Conservation (phyloP, 2,797 vertebrate genomes). For the Sylvia borin region DNA sequence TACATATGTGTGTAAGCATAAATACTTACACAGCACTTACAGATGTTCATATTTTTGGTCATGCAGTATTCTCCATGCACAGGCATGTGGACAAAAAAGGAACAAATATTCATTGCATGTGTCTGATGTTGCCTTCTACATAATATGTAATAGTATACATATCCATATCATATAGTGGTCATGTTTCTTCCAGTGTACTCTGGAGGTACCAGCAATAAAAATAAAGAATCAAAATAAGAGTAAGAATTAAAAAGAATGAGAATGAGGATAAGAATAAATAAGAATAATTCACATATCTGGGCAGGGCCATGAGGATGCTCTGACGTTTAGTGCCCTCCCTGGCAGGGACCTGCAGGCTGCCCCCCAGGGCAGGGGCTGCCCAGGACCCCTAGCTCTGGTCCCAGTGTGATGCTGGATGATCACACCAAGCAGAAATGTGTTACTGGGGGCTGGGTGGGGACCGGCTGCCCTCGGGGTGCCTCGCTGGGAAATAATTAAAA, state of each 20-base stretch:
- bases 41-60: not conserved
- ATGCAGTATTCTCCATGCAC: not conserved
- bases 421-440: fast-evolving
- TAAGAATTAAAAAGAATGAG: not conserved
- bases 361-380: not conserved
- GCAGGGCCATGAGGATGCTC: not conserved
- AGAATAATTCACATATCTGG: not conserved
- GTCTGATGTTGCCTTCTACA: not conserved
- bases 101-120: not conserved
- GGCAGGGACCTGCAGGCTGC: not conserved
- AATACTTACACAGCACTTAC: not conserved
- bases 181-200: not conserved
- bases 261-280: not conserved
- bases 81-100: not conserved
- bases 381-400: not conserved
- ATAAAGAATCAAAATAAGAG: not conserved
- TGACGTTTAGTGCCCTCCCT: not conserved
- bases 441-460: fast-evolving
- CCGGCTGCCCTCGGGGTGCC: not conserved
- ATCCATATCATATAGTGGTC: fast-evolving
- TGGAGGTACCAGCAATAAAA: not conserved
- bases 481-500: not conserved
- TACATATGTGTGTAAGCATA: too few relatives aligned
- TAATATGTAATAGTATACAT: too few relatives aligned
- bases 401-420: not conserved